A percentile compares a stretch with the other conserved stretches of the same genome.
Conservation (phyloP, 2,888 invertebrate genomes). For the Nymphalis urticae region DNA sequence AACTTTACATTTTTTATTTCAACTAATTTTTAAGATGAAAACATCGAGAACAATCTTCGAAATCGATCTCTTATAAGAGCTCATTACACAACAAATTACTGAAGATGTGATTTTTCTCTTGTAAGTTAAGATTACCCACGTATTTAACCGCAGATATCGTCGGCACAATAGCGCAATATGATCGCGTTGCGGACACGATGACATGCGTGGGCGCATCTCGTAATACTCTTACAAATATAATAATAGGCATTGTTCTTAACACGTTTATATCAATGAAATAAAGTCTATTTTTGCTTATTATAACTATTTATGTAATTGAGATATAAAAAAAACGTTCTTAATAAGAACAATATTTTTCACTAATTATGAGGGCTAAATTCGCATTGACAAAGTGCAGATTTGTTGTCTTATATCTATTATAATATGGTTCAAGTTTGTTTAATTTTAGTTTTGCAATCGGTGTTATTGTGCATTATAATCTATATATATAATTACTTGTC, state of each 20-base stretch:
- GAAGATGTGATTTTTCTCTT: constrained; percentile 19
- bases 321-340: too few relatives aligned
- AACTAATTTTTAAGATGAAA: too few relatives aligned
- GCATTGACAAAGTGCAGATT: too few relatives aligned
- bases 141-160: constrained; percentile 41
- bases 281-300: constrained; percentile 9
- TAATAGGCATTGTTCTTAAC: background rate
- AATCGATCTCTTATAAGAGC: background rate
- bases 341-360: too few relatives aligned
- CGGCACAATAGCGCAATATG: constrained; percentile 51
- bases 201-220: constrained; percentile 67
- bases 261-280: background rate
- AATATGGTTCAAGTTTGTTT: constrained; percentile 9
- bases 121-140: constrained; percentile 20
- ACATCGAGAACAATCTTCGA: background rate
- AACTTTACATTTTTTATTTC: too few relatives aligned
- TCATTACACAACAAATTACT: constrained; percentile 10
- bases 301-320: background rate
- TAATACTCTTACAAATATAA: constrained; percentile 21
- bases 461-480: background rate
- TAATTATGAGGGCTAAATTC: too few relatives aligned
- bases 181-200: constrained; percentile 64
- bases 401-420: background rate
- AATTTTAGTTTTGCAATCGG: background rate
- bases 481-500: too few relatives aligned